Evolutionary conservation across 2,797 vertebrate genomes (phyloP), one percentile per base, ranked within the genome.

Genomic region (Siniperca scherzeri): DNA sequence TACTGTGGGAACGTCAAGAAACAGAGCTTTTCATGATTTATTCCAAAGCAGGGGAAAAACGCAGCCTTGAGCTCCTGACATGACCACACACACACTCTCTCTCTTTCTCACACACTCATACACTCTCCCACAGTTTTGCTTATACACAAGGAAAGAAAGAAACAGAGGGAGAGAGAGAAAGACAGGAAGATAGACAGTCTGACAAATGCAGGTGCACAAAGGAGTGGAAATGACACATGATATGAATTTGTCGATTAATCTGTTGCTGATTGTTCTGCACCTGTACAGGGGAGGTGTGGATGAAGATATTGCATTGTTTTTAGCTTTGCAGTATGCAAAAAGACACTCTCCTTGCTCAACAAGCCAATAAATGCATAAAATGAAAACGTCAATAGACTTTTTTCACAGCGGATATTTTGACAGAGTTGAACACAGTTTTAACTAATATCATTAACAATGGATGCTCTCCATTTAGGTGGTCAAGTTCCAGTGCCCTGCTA

Each of bases 61-160:
- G 40, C 59, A 89, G 82, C 93, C 93, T 94, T 95, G 93, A 94
- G 91, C 90, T 91, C 64, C 66, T 84, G 84, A 91, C 88, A 84
- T 16, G 62, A 87, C 70, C 85, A 82, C 50, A 62, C 50, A 70
- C 36, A 71, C 53, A 69, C 62, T 52, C 44, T 33, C 48, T 7
- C 40, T 48, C 40, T 33, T 42, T 4, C 30, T 48, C 25, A 52
- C 59, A 40, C 65, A 74, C 62, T 22, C 50, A 27, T 22, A 66
- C 59, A 77, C 50, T 55, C 82, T 73, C 81, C 61, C 81, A 85
- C 62, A 85, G 82, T 27, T 64, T 40, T 67, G 78, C 67, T 69
- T 42, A 67, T 38, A 77, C 72, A 87, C 78, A 65, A 64, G 14
- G 56, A 33, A 59, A 48, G 56, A 79, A 42, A 55, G 68, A 87